Evolutionary conservation across 2,888 invertebrate genomes (phyloP).

Genomic region (Syrphus vitripennis): DNA sequence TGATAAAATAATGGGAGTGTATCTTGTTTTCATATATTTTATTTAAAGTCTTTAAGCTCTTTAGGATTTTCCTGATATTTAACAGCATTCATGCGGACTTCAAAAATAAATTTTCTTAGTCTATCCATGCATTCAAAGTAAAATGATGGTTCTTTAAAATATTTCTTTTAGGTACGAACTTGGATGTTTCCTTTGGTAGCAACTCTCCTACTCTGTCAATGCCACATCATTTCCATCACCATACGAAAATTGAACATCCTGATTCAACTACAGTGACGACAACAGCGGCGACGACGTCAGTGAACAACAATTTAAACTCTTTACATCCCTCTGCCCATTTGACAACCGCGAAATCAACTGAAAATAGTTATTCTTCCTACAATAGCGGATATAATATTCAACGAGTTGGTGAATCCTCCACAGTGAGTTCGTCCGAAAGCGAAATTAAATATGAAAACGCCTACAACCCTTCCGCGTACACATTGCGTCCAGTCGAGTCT

Average conservation of each 20-base stretch:
- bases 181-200: constrained; percentile 76
- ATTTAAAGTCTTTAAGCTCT: background rate
- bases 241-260: constrained; percentile 79
- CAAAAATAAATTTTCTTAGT: background rate
- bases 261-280: constrained; percentile 80
- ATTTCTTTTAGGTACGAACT: constrained; percentile 28
- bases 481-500: constrained; percentile 78
- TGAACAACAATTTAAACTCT: constrained; percentile 61
- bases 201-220: constrained; percentile 74
- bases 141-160: background rate
- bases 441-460: constrained; percentile 79
- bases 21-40: background rate
- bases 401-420: constrained; percentile 74
- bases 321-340: constrained; percentile 54
- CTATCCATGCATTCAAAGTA: background rate
- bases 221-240: constrained; percentile 76
- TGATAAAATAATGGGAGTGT: background rate
- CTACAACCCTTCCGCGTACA: constrained; percentile 79
- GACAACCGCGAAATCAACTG: constrained; percentile 60
- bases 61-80: no score
- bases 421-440: constrained; percentile 73
- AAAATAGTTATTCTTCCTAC: constrained; percentile 72
- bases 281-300: constrained; percentile 37
- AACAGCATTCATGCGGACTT: no score
- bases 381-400: constrained; percentile 73